Base-by-base conservation (phyloP, 2,797 vertebrate species). In the Carcharodon carcharias region DNA sequence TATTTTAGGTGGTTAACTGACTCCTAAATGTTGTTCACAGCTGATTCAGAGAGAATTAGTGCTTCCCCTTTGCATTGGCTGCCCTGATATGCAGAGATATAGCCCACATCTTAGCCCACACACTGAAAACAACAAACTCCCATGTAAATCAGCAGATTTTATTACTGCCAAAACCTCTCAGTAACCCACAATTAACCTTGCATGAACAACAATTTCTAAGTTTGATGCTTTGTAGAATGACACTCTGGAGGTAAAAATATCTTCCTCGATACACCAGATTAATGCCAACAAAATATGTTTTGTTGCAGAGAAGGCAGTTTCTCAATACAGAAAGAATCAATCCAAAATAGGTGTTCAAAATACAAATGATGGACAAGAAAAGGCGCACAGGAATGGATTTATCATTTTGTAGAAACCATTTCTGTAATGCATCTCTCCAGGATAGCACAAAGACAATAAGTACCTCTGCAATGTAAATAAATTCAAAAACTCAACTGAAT, bases 401-500 rank as follows among this genome's bases (percentile, higher is more conserved):
- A 12, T 71, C 3, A 54, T 50, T 69, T 95, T 67, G 45, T 31
- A 8, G 69, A 95, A 73, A 73, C 67, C 21, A 67, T 21, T 56
- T 21, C 69, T 77, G 28, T 77, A 45, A 73, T 23, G 12, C 94
- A 56, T 77, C 45, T 73, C 26, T 50, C n/a, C 92, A 65, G 63
- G n/a, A 31, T 94, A 45, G 21, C 63, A 45, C 67, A 50, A 26
- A 50, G 40, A 63, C 58, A 92, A 92, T 63, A 63, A 92, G 89
- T 95, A 35, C 67, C 50, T n/a, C 69, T 95, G 26, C 16, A 40
- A 56, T 95, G 94, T 18, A 56, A 71, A 77, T 95, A 77, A 58
- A 77, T 95, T 95, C 69, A 95, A 73, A 50, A 73, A 95, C 94
- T 95, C 45, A 65, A 54, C 67, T 54, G 50, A 71, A 77, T 95